Conservation (phyloP, 2,797 vertebrate species). For the Cirrhinus mrigala region DNA sequence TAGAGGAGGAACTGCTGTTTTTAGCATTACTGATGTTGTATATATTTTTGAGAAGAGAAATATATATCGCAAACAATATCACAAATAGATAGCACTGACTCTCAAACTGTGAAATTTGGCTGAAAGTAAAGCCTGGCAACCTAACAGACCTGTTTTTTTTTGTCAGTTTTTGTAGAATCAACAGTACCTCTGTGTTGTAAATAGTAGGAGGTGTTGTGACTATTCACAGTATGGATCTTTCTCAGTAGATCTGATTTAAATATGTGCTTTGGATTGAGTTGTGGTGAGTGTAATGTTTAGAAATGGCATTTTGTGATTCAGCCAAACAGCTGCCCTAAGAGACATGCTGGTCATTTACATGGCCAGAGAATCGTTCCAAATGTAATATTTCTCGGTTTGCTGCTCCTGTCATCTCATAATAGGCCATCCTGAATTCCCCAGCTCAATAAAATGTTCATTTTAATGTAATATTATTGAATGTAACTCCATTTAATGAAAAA, state of each 20-base stretch:
- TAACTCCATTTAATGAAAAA: neutral
- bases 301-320: constrained; percentile 24
- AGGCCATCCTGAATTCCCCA: neutral
- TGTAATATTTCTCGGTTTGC: constrained; percentile 36
- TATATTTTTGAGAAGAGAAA: constrained; percentile 5
- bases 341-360: constrained; percentile 35
- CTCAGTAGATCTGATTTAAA: constrained; percentile 14
- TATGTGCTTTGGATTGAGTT: constrained; percentile 17
- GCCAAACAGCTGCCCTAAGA: constrained; percentile 29
- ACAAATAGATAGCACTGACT: neutral
- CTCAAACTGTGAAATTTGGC: constrained; percentile 12
- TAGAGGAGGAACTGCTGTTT: constrained; percentile 64
- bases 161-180: neutral
- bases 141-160: neutral
- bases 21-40: constrained; percentile 51
- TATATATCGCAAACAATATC: neutral
- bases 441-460: constrained; percentile 21
- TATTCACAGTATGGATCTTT: constrained; percentile 1
- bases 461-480: neutral
- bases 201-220: neutral
- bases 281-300: constrained; percentile 29
- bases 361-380: constrained; percentile 32
- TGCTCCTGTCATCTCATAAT: constrained; percentile 37
- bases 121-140: constrained; percentile 9
- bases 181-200: neutral